Evolutionary conservation across 2,888 invertebrate genomes (phyloP).

Genomic region (Neocrepidodera transversa): DNA sequence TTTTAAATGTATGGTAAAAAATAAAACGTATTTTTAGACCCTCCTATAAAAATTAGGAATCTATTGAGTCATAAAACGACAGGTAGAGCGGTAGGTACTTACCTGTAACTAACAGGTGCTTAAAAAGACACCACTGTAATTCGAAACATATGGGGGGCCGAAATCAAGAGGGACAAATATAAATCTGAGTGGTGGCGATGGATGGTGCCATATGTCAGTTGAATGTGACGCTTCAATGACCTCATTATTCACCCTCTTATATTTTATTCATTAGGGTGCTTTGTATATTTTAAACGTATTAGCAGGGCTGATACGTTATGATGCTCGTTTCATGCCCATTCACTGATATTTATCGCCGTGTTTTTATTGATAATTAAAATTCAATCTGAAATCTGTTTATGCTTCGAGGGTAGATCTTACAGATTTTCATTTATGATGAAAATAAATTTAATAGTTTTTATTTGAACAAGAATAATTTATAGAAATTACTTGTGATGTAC

Average conservation of each 20-base stretch:
- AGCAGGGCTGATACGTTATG: constrained; percentile 21
- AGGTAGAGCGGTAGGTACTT: constrained; percentile 28
- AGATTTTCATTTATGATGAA: no score
- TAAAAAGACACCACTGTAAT: constrained; percentile 16
- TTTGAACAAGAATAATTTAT: no score
- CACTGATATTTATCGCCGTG: constrained; percentile 21
- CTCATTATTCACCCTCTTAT: constrained; percentile 49
- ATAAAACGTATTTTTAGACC: no score
- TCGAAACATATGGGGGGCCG: constrained; percentile 44
- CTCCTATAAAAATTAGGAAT: background rate
- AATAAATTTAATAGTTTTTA: no score
- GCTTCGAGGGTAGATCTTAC: no score
- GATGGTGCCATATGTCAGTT: constrained; percentile 53
- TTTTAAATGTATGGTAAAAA: no score
- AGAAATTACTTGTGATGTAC: no score
- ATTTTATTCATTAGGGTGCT: constrained; percentile 42
- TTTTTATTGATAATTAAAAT: constrained; percentile 24
- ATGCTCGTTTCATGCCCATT: constrained; percentile 18
- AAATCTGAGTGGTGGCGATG: constrained; percentile 50
- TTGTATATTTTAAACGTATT: constrained; percentile 44
- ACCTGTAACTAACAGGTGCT: constrained; percentile 43
- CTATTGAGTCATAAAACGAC: background rate
- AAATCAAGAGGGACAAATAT: constrained; percentile 42
- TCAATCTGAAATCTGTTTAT: constrained; percentile 5
- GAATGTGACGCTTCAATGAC: constrained; percentile 48